phyloP scores from a whole-genome alignment of 2,113 vertebrate genomes.

The Engraulis encrasicolus region DNA sequence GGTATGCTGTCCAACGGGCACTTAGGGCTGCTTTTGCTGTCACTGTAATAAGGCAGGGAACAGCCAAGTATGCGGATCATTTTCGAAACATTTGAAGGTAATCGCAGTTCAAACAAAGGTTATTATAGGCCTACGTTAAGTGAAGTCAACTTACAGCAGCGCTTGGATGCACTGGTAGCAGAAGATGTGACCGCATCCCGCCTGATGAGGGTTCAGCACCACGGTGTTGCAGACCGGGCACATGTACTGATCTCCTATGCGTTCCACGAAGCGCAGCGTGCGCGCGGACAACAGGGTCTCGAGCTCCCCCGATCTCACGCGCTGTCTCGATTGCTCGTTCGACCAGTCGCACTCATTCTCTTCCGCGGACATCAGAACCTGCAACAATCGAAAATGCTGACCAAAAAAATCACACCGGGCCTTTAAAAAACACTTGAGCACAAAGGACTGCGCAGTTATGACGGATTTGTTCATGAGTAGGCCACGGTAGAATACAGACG shows the following conservation, averaged over 20 bases:
- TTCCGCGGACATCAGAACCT: constrained; percentile 73
- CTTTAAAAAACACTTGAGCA: too few species aligned
- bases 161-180: constrained; percentile 80
- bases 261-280: constrained; percentile 72
- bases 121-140: not conserved
- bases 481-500: too few species aligned
- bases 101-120: not conserved
- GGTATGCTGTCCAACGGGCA: constrained; percentile 83
- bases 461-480: too few species aligned
- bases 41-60: constrained; percentile 67
- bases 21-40: constrained; percentile 68
- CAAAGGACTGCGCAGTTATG: too few species aligned
- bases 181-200: constrained; percentile 86
- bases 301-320: constrained; percentile 75
- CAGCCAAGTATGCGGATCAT: not conserved
- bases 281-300: constrained; percentile 59
- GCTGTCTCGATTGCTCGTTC: constrained; percentile 68
- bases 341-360: constrained; percentile 53
- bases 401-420: too few species aligned
- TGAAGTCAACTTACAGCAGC: constrained; percentile 72
- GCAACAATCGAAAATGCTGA: too few species aligned
- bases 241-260: constrained; percentile 79
- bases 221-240: constrained; percentile 78
- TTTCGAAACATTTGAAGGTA: too few species aligned
- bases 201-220: constrained; percentile 86